These are phyloP conservation scores for Hormiphora californensis DNA, from an alignment of 37 sponge, comb jelly and placozoan species.

Conservation along the genomic window DNA sequence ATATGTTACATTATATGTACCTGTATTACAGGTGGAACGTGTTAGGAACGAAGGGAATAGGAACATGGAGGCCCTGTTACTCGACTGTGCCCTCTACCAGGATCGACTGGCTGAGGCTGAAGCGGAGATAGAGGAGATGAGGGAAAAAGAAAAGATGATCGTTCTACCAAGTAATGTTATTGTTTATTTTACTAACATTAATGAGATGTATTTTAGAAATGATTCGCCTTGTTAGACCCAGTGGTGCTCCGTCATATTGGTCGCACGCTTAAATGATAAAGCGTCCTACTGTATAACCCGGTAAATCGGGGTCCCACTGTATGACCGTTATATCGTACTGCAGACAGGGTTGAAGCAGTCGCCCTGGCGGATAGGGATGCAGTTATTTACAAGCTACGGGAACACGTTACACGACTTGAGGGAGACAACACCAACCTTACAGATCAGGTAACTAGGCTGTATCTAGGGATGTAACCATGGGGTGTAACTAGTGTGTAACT, in stretches of 20 bases:
- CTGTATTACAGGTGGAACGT: constrained; percentile 23
- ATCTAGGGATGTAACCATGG: too few relatives aligned
- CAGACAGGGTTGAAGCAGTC: too few relatives aligned
- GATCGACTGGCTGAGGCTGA: neutral
- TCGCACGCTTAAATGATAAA: too few relatives aligned
- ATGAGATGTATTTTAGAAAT: neutral
- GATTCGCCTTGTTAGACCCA: neutral
- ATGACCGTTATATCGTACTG: too few relatives aligned
- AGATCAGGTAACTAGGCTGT: too few relatives aligned
- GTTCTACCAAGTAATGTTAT: too few relatives aligned
- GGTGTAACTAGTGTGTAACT: too few relatives aligned
- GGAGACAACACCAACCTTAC: neutral
- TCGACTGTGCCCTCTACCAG: neutral
- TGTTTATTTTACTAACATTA: neutral
- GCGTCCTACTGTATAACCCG: too few relatives aligned
- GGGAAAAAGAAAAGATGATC: too few relatives aligned
- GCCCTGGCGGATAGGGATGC: constrained; percentile 24
- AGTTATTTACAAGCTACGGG: neutral
- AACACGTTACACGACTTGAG: neutral
- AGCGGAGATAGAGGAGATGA: constrained; percentile 2
- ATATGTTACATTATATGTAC: too few relatives aligned
- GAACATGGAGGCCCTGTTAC: neutral
- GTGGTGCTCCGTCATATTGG: too few relatives aligned
- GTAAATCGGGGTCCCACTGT: too few relatives aligned
- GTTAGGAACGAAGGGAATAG: neutral